These are phyloP conservation scores for Asbolus verrucosus DNA, from an alignment of 1,140 invertebrate species.

Conservation along the genomic window DNA sequence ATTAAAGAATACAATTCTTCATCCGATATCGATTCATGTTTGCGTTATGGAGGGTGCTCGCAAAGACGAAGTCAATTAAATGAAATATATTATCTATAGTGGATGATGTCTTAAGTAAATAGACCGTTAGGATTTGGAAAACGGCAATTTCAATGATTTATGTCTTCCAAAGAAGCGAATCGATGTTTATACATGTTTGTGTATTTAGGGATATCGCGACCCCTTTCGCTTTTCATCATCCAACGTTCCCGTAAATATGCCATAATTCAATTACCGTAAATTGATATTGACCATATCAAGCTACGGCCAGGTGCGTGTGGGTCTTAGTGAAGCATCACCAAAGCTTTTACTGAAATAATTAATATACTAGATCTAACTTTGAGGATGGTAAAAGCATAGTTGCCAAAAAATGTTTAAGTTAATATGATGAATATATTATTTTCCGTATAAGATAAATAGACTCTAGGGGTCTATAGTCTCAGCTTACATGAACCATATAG, in stretches of 20 bases:
- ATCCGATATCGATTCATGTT: slow-evolving; percentile 21
- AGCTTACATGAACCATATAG: slow-evolving; percentile 11
- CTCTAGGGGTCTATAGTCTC: neutral
- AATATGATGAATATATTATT: slow-evolving; percentile 24
- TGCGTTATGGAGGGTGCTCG: slow-evolving; percentile 14
- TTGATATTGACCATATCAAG: slow-evolving; percentile 55
- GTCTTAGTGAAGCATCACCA: slow-evolving; percentile 24
- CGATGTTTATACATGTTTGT: slow-evolving; percentile 52
- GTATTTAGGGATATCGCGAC: slow-evolving; percentile 50
- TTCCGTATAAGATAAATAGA: slow-evolving; percentile 1
- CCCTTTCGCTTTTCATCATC: slow-evolving; percentile 50
- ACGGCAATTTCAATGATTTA: slow-evolving; percentile 56
- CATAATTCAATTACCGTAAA: slow-evolving; percentile 52
- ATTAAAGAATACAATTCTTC: slow-evolving; percentile 5
- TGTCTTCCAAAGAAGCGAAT: slow-evolving; percentile 46
- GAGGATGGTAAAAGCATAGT: slow-evolving; percentile 3
- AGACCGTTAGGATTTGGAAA: slow-evolving; percentile 54
- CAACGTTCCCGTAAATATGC: slow-evolving; percentile 41
- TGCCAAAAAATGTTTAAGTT: slow-evolving; percentile 27
- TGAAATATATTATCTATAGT: slow-evolving; percentile 51
- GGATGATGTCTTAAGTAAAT: slow-evolving; percentile 54
- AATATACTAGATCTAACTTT: slow-evolving; percentile 36
- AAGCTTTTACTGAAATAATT: slow-evolving; percentile 50
- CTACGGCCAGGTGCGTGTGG: slow-evolving; percentile 47
- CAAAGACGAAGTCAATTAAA: slow-evolving; percentile 50